These are phyloP conservation scores for Mercenaria mercenaria DNA, from an alignment of 1,140 invertebrate genomes.

Conservation along the genomic window DNA sequence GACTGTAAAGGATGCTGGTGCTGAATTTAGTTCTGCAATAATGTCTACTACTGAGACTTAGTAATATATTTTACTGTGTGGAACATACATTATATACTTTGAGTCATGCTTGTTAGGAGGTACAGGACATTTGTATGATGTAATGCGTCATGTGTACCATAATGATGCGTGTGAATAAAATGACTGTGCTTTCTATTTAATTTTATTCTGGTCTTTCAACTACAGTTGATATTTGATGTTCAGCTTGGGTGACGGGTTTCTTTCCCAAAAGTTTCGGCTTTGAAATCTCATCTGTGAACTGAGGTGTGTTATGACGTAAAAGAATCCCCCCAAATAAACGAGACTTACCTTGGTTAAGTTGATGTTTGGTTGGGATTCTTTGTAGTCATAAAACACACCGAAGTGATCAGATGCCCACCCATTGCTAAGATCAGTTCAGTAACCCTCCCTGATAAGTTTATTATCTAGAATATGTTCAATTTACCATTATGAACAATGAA, in stretches of 20 bases:
- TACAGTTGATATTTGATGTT: neutral
- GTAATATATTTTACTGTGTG: neutral
- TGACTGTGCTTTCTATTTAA: neutral
- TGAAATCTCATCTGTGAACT: slow-evolving; percentile 16
- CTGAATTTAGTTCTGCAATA: too few relatives aligned
- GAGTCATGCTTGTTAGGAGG: too few relatives aligned
- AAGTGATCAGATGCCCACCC: neutral
- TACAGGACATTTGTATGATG: neutral
- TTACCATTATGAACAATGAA: neutral
- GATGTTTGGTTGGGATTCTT: slow-evolving; percentile 20
- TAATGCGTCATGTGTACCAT: too few relatives aligned
- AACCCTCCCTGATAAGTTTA: neutral
- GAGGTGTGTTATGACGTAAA: slow-evolving; percentile 1
- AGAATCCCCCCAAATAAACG: slow-evolving; percentile 20
- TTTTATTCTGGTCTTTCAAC: neutral
- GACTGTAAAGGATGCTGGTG: neutral
- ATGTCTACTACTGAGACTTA: slow-evolving; percentile 1
- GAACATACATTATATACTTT: neutral
- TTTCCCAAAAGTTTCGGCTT: neutral
- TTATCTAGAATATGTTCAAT: neutral
- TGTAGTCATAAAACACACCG: neutral
- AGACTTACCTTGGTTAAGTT: slow-evolving; percentile 25
- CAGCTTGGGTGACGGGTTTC: neutral
- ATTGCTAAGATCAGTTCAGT: neutral
- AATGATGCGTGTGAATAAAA: neutral